Conservation (phyloP, 2,888 invertebrate genomes). For the Pristionchus entomophagus region DNA sequence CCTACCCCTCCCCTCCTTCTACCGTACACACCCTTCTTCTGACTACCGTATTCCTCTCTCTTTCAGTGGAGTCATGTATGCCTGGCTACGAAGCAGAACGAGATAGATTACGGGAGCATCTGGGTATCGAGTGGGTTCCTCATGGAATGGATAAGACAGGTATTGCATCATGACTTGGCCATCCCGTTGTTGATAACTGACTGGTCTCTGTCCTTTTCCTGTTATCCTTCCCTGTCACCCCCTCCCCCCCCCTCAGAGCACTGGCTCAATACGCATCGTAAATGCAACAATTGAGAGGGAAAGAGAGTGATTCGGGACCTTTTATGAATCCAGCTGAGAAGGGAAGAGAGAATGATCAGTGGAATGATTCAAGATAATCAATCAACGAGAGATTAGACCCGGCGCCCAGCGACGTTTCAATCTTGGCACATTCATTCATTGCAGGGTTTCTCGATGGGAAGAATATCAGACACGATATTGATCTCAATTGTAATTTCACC, state of each 20-base stretch:
- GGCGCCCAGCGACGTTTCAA: too few species aligned
- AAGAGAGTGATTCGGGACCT: conserved; percentile 11
- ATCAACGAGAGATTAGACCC: too few species aligned
- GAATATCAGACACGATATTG: conserved; percentile 66
- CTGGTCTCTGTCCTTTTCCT: conserved; percentile 5
- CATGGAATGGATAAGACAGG: conserved; percentile 67
- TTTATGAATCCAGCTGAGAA: conserved; percentile 44
- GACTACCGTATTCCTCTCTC: conserved; percentile 28
- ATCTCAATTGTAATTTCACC: conserved; percentile 72
- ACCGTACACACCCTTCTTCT: background rate
- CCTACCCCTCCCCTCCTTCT: background rate
- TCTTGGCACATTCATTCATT: background rate
- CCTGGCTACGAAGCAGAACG: conserved; percentile 74
- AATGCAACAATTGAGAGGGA: conserved; percentile 30
- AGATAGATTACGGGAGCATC: conserved; percentile 71
- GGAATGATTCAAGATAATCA: background rate
- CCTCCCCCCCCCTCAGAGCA: too few species aligned
- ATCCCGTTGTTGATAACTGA: background rate
- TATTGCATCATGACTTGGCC: conserved; percentile 27
- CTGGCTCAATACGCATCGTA: conserved; percentile 34
- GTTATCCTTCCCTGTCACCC: background rate
- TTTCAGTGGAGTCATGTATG: conserved; percentile 64
- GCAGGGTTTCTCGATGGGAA: conserved; percentile 48
- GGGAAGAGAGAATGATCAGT: background rate
- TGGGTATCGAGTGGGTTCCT: conserved; percentile 74